phyloP scores from a whole-genome alignment of 2,797 vertebrate species.

The Heliangelus exortis region DNA sequence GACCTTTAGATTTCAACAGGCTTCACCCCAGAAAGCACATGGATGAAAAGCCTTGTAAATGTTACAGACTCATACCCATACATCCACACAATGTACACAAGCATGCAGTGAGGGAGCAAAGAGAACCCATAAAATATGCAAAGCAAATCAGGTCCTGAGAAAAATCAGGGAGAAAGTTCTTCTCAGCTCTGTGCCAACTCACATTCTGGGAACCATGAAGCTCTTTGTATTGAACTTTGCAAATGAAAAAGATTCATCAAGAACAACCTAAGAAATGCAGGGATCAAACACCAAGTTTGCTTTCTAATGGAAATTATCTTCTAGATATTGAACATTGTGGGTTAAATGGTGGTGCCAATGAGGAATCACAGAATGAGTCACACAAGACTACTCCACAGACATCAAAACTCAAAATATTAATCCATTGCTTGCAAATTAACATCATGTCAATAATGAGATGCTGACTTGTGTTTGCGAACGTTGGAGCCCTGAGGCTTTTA shows the following conservation, averaged over 20 bases:
- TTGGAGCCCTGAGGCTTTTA: not conserved
- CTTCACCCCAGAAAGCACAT: not conserved
- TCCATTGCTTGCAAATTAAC: constrained; percentile 5
- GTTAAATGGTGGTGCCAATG: not conserved
- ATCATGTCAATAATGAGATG: not conserved
- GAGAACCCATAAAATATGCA: not conserved
- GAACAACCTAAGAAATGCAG: not conserved
- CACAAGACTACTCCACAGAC: not conserved
- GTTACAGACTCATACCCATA: not conserved
- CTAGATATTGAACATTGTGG: not conserved
- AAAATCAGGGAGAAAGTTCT: not conserved
- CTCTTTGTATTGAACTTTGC: not conserved
- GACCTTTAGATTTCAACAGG: not conserved
- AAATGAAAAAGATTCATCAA: not conserved
- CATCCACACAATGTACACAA: not conserved
- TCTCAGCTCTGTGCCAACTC: not conserved
- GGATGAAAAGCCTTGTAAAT: not conserved
- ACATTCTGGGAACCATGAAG: not conserved
- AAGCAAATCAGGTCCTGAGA: not conserved
- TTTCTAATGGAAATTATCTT: constrained; percentile 25
- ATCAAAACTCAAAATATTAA: constrained; percentile 1
- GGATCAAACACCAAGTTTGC: not conserved
- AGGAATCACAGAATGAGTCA: not conserved
- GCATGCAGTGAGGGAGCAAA: not conserved
- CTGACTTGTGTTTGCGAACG: not conserved